phyloP scores from a whole-genome alignment of 2,797 vertebrate genomes.

The Phrynocephalus guinanensis region DNA sequence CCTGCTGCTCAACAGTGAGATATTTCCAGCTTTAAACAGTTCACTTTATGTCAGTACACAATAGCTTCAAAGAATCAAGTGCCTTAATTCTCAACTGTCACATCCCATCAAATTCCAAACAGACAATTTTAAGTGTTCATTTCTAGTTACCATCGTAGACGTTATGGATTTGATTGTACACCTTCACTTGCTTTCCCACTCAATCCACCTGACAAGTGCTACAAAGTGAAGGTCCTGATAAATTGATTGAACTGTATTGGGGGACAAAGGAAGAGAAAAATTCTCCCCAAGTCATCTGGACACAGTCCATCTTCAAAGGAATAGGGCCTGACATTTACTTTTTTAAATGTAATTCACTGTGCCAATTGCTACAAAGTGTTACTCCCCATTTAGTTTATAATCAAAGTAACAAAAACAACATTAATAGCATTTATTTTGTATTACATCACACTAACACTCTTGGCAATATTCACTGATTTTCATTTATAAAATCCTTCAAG shows the following conservation, averaged over 20 bases:
- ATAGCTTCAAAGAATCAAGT: background rate
- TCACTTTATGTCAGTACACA: background rate
- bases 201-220: background rate
- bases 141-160: background rate
- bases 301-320: too few species aligned
- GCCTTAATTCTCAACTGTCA: slow-evolving; percentile 1
- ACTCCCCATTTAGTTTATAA: too few species aligned
- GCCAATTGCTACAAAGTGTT: too few species aligned
- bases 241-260: background rate
- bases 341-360: too few species aligned
- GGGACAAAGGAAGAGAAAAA: too few species aligned
- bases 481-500: too few species aligned
- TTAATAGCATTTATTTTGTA: too few species aligned
- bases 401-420: too few species aligned
- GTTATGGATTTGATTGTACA: background rate
- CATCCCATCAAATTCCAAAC: background rate
- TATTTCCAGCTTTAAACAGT: background rate
- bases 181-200: background rate
- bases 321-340: too few species aligned
- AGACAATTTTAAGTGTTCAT: background rate
- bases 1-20: background rate
- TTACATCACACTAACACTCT: too few species aligned
- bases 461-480: too few species aligned
- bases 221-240: background rate
- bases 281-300: too few species aligned